Evolutionary conservation across 2,797 vertebrate species (phyloP).

Genomic region (Catostomus latipinnis): DNA sequence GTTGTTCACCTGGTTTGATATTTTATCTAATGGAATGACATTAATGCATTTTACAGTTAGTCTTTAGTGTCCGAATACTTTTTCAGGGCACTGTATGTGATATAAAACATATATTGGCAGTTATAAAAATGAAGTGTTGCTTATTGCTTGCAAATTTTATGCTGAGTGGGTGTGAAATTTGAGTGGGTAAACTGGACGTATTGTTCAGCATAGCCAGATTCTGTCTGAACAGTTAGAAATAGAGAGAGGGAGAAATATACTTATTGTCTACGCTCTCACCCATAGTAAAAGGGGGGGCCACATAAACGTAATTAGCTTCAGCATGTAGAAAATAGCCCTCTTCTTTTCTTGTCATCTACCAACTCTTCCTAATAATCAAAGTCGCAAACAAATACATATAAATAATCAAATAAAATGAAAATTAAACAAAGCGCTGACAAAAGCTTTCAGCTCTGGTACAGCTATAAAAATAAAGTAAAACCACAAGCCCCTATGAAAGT

Average conservation of each 20-base stretch:
- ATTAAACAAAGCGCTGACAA: background rate
- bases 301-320: background rate
- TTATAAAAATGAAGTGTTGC: conserved; percentile 10
- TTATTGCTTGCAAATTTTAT: background rate
- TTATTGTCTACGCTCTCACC: background rate
- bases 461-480: background rate
- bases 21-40: too few species aligned
- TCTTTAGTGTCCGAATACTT: too few species aligned
- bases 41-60: too few species aligned
- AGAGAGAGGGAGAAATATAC: background rate
- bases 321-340: background rate
- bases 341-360: too few species aligned
- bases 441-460: background rate
- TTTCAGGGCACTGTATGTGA: too few species aligned
- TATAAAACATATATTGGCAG: background rate
- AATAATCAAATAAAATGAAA: background rate
- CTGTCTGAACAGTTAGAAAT: conserved; percentile 3
- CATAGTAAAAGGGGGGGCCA: background rate
- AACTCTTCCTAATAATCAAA: too few species aligned
- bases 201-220: conserved; percentile 32
- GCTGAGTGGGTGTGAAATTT: conserved; percentile 28
- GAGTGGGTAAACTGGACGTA: conserved; percentile 13
- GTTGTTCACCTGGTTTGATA: too few species aligned
- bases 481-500: conserved; percentile 5
- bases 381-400: too few species aligned